Base-by-base conservation (phyloP, 2,888 invertebrate species). In the Plusia festucae region DNA sequence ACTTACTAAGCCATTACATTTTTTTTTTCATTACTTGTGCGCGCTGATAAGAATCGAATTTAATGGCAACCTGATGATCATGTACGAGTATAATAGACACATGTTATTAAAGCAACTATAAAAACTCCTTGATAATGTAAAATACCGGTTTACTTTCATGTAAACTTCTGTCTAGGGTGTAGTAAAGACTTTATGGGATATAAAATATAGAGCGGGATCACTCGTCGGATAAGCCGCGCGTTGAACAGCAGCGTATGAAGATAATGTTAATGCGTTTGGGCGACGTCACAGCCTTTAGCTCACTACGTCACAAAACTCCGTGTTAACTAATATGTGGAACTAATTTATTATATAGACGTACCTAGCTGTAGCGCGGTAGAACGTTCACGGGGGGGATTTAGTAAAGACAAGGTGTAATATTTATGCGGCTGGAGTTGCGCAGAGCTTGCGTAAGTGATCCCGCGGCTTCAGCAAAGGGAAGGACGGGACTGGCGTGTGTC, bases 151-250 rank as follows among this genome's bases (percentile, higher is more conserved):
- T 61, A 59, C 51, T 24, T 58, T 22, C 9, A 18, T 40, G 15
- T 65, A 22, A 53, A 46, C 13, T 57, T 18, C 40, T 59, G 54
- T 66, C 49, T 32, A 44, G 53, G 52, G 61, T 40, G 32, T 16
- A 56, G 32, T 62, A 63, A 52, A 67, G 46, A 57, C 60, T 64
- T 68, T 68, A 72, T 72, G 54, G 60, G 52, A 54, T 52, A 57
- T 71, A 63, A 62, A 71, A 63, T 24, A 22, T 60, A 44, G 40
- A 55, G 58, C 46, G 30, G 51, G n/a, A 52, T 52, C 46, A 60
- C 52, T 44, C 18, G 30, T 49, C 9, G 9, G 49, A 62, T 40
- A 54, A 30, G 46, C 44, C 53, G 22, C 53, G 22, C 46, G 16
- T n/a, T 9, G 46, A 30, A 57, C 11, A 51, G 40, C 7, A 16